phyloP scores from a whole-genome alignment of 1,140 invertebrate species.

The Cecropterus lyciades region DNA sequence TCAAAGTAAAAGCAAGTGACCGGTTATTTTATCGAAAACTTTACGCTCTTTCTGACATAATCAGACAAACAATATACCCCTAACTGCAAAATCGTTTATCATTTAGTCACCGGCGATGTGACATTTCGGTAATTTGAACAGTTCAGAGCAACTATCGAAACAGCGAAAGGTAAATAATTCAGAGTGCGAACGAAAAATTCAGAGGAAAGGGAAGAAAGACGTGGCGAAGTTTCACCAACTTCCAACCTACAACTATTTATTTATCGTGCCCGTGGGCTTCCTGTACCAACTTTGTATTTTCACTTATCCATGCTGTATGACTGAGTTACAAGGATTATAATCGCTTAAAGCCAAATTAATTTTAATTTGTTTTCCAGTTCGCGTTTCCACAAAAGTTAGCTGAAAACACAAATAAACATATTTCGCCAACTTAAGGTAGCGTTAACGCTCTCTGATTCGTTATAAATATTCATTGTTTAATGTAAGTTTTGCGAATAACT shows the following conservation, averaged over 20 bases:
- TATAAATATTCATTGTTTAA: conserved; percentile 61
- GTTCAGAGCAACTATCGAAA: conserved; percentile 46
- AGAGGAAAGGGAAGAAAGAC: conserved; percentile 46
- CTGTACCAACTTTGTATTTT: conserved; percentile 20
- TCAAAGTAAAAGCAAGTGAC: no score
- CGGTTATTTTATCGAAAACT: no score
- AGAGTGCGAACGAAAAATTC: conserved; percentile 51
- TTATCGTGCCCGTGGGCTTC: conserved; percentile 61
- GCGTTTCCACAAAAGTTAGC: conserved; percentile 40
- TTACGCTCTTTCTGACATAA: no score
- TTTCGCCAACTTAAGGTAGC: conserved; percentile 55
- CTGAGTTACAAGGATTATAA: conserved; percentile 5
- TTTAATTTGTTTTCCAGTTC: conserved; percentile 20
- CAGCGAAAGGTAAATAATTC: conserved; percentile 57
- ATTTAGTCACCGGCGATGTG: conserved; percentile 27
- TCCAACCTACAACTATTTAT: conserved; percentile 66
- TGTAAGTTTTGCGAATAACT: conserved; percentile 43
- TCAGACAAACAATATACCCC: no score
- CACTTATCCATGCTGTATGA: background rate
- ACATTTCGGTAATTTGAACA: conserved; percentile 7
- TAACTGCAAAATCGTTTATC: no score
- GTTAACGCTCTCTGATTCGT: conserved; percentile 55
- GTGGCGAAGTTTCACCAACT: conserved; percentile 51
- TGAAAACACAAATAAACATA: conserved; percentile 66
- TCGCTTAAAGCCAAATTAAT: conserved; percentile 3